These are phyloP conservation scores for Hyla sarda DNA, from an alignment of 2,113 vertebrate species.

Conservation along the genomic window DNA sequence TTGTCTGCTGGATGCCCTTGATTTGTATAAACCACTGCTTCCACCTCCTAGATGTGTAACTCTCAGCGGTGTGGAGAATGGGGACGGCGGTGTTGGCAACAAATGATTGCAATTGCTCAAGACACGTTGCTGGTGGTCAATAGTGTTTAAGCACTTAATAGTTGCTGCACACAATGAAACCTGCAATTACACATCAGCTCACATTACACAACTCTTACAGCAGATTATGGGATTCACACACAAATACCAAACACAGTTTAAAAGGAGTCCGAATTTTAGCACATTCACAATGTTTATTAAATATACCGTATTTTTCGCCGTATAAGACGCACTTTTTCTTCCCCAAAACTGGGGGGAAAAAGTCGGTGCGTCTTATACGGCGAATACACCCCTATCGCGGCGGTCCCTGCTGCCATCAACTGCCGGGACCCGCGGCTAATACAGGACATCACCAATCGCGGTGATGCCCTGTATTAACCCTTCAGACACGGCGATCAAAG, in stretches of 20 bases:
- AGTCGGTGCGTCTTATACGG: too few relatives aligned
- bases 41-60: background rate
- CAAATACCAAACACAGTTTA: background rate
- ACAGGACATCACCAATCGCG: too few relatives aligned
- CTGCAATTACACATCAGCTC: background rate
- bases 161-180: background rate
- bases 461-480: too few relatives aligned
- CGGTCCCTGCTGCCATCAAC: too few relatives aligned
- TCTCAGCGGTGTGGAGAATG: background rate
- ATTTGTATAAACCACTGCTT: background rate
- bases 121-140: background rate
- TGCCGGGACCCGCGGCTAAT: too few relatives aligned
- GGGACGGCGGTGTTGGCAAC: background rate
- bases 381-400: too few relatives aligned
- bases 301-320: too few relatives aligned
- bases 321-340: too few relatives aligned
- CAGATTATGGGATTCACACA: background rate
- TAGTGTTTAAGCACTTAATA: conserved; percentile 1
- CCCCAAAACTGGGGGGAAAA: too few relatives aligned
- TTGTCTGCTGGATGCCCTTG: background rate
- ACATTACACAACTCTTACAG: background rate
- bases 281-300: background rate
- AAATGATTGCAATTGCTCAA: background rate
- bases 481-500: too few relatives aligned
- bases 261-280: background rate